Conservation (phyloP, 1,140 invertebrate genomes). For the Hestina assimilis region DNA sequence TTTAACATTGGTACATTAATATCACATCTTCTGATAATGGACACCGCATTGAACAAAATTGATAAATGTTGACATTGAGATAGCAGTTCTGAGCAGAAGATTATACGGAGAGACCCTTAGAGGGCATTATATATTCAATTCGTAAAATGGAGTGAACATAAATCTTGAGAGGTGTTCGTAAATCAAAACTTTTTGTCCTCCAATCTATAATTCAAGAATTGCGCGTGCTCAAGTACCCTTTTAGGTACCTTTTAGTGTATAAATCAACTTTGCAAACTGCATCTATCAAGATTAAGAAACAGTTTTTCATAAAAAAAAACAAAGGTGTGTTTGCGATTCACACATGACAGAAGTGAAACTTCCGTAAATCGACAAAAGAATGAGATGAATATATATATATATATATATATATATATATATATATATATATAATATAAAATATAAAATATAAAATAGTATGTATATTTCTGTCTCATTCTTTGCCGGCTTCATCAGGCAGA, state of each 20-base stretch:
- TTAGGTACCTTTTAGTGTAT: slow-evolving; percentile 19
- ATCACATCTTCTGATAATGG: neutral
- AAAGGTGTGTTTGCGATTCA: no score
- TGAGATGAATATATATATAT: no score
- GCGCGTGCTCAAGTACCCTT: slow-evolving; percentile 38
- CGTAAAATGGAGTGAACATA: slow-evolving; percentile 47
- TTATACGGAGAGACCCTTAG: slow-evolving; percentile 30
- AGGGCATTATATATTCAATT: slow-evolving; percentile 60
- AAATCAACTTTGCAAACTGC: slow-evolving; percentile 8
- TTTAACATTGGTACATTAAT: neutral
- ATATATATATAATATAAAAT: no score
- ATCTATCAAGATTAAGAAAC: slow-evolving; percentile 3
- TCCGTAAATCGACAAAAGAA: no score
- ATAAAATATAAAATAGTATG: no score
- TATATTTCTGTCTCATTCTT: no score
- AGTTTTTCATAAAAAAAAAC: neutral
- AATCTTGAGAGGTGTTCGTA: slow-evolving; percentile 49
- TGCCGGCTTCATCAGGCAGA: no score
- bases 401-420: no score
- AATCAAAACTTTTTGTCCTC: slow-evolving; percentile 62
- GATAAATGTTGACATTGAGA: slow-evolving; percentile 18
- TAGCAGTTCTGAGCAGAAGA: slow-evolving; percentile 23
- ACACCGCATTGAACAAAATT: slow-evolving; percentile 3
- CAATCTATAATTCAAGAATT: slow-evolving; percentile 56
- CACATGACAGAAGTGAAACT: no score